Evolutionary conservation across 2,113 vertebrate genomes (phyloP), one percentile per base, ranked within the genome.

Genomic region (Nannospalax galili): DNA sequence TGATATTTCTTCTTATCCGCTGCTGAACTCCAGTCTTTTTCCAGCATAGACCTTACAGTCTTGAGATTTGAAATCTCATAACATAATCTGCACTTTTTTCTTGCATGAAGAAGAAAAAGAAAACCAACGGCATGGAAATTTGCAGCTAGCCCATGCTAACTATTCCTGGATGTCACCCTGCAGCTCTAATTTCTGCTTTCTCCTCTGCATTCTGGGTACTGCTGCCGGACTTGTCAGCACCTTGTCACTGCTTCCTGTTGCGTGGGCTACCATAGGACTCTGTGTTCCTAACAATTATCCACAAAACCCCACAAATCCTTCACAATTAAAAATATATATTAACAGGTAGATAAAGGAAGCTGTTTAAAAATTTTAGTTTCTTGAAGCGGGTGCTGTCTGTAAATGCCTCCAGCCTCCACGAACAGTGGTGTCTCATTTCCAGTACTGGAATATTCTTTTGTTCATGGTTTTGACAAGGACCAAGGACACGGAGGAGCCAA

Each of bases 171-270:
- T 98, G 95, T 92, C 93, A 96, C 82, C 96, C 96, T 98, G 97
- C 62, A 97, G 97, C 95, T 98, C 97, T 94, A 96, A 97, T 98
- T 98, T 98, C 97, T 98, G 89, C 88, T 96, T 97, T 98, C 91
- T 97, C 97, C 98, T 97, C 80, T 94, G 98, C 97, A 95, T 97
- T 97, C 95, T 98, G 98, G 98, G 97, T 97, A 91, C 86, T 88
- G 95, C 98, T 98, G 97, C 97, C 86, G 98, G 98, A 97, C 98
- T 98, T 98, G 98, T 98, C 98, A 98, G 98, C 98, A 98, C 98
- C 75, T 98, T 98, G 98, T 98, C 98, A 98, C 69, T 3, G 77
- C 97, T 98, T 97, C 97, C 97, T 98, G 96, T 93, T 98, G 98
- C 96, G 97, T 90, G 2, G 98, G 98, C 97, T 98, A 97, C 97